A percentile compares a stretch with the other conserved stretches of the same genome.
These are phyloP conservation scores for Trypoxylus dichotomus DNA, from an alignment of 1,140 invertebrate species.

Conservation along the genomic window DNA sequence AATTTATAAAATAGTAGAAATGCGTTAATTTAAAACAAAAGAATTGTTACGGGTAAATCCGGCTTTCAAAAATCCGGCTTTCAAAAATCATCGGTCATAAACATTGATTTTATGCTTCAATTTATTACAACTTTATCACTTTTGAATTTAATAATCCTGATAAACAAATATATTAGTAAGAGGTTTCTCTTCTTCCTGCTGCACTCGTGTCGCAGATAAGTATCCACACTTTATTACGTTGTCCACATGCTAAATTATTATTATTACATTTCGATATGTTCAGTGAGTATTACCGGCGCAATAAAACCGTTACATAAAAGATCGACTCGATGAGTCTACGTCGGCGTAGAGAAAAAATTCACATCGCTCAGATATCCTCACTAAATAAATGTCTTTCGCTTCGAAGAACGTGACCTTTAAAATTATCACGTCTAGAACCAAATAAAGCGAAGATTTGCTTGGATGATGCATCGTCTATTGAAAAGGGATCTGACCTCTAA, in stretches of 20 bases:
- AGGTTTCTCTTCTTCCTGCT: no score
- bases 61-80: no score
- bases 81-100: no score
- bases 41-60: no score
- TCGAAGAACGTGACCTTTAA: background rate
- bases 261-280: background rate
- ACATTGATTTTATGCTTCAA: no score
- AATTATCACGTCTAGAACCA: background rate
- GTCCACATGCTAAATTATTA: background rate
- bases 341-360: background rate
- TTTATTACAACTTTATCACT: no score
- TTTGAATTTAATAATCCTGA: no score
- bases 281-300: background rate
- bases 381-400: background rate
- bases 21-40: no score
- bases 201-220: no score
- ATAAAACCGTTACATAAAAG: background rate
- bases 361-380: background rate
- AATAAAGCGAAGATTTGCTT: background rate
- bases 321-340: background rate
- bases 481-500: background rate
- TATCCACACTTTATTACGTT: no score
- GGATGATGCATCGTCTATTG: background rate
- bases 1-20: no score
- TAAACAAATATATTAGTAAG: no score